These are phyloP conservation scores for Agonum fuliginosum DNA, from an alignment of 2,888 invertebrate species.

Conservation along the genomic window DNA sequence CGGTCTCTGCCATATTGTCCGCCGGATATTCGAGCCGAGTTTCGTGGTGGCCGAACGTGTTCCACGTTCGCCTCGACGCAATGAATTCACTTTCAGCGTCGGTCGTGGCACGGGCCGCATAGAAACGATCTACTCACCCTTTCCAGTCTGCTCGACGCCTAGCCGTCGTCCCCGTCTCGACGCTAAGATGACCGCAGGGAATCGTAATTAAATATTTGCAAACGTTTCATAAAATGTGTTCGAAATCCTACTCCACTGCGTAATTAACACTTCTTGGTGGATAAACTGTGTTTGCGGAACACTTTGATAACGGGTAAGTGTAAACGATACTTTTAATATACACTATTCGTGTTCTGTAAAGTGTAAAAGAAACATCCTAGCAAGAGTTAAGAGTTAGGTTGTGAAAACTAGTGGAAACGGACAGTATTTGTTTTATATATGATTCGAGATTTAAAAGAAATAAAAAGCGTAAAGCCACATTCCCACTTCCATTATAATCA, in stretches of 20 bases:
- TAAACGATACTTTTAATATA: neutral
- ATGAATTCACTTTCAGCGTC: slow-evolving; percentile 46
- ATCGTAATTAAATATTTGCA: slow-evolving; percentile 58
- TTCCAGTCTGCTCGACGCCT: neutral
- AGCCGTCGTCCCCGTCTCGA: neutral
- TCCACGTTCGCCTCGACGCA: neutral
- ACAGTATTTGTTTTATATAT: no score
- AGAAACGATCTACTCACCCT: slow-evolving; percentile 56
- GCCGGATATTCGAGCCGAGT: neutral
- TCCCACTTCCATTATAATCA: no score
- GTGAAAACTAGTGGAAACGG: no score
- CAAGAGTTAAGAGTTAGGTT: no score
- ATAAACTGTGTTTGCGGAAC: neutral
- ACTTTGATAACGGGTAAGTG: neutral
- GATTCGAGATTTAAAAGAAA: no score
- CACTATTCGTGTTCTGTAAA: neutral
- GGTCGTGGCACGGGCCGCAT: slow-evolving; percentile 16
- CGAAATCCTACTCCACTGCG: slow-evolving; percentile 32
- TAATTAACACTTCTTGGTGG: slow-evolving; percentile 33
- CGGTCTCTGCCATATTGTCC: neutral
- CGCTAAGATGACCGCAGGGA: slow-evolving; percentile 54
- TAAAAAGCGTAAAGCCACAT: no score
- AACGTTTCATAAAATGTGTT: slow-evolving; percentile 49
- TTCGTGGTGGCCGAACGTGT: neutral
- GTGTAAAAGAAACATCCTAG: neutral